These are phyloP conservation scores for Momotus momota DNA, from an alignment of 2,797 vertebrate species.

Conservation along the genomic window DNA sequence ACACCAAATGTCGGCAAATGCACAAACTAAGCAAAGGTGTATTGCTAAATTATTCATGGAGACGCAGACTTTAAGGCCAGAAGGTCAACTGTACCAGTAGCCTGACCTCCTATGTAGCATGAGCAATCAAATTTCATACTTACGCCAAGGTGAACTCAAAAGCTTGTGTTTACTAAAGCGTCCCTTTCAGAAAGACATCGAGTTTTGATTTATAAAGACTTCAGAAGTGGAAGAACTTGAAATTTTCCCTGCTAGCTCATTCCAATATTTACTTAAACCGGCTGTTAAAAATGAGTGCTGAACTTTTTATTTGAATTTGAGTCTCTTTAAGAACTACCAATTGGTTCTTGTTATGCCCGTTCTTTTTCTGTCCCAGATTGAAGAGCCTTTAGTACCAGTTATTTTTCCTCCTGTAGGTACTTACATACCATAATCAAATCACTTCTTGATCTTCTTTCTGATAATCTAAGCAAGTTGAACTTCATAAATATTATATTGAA, in stretches of 20 bases:
- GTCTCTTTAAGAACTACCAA: not conserved
- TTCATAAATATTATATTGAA: constrained; percentile 48
- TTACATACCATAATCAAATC: constrained; percentile 16
- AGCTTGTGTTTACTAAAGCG: not conserved
- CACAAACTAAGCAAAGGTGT: not conserved
- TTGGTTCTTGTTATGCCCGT: not conserved
- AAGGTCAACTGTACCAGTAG: not conserved
- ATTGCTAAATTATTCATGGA: constrained; percentile 33
- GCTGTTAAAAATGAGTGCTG: not conserved
- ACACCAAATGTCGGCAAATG: not conserved
- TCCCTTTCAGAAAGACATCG: not conserved
- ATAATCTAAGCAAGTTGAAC: constrained; percentile 31
- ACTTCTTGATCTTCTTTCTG: constrained; percentile 23
- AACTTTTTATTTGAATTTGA: not conserved
- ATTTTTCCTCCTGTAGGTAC: not conserved
- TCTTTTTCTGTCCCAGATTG: not conserved
- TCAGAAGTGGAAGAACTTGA: not conserved
- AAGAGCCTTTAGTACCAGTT: not conserved
- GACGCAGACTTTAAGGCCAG: not conserved
- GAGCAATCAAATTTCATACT: not conserved
- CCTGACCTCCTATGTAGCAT: not conserved
- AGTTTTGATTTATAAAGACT: constrained; percentile 11
- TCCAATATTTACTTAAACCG: not conserved
- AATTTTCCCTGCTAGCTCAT: not conserved
- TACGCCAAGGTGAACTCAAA: not conserved